Evolutionary conservation across 1,140 invertebrate genomes (phyloP), one percentile per base, ranked within the genome.

Genomic region (Brachionus rubens): DNA sequence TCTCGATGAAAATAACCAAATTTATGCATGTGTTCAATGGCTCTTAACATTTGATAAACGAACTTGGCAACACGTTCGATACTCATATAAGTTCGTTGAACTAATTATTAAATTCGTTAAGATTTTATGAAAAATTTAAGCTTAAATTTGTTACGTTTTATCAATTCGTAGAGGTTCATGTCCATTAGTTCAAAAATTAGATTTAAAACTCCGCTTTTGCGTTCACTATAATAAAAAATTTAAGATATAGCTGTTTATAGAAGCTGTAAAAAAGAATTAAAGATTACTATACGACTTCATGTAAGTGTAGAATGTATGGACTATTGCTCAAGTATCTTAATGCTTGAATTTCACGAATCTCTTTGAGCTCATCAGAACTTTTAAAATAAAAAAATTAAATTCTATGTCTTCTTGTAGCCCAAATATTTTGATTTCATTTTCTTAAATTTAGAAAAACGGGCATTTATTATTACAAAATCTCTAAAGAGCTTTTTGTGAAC

Each of bases 121-220:
- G n/a, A n/a, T n/a, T 77, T 33, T 12, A 54, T 36, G n/a, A 43
- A 21, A 30, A 43, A n/a, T 36, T 36, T 43, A 56, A 56, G 7
- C 41, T 36, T 43, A 7, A 50, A 12, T 19, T n/a, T n/a, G n/a
- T 1, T 65, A 65, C 82, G 82, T 82, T 86, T 86, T 75, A 90
- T 87, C 40, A 89, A 80, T 79, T 90, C 89, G 80, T 89, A 89
- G 67, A 90, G 84, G 79, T 89, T 90, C 87, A 89, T 88, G 78
- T 90, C 89, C 89, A 90, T 89, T 26, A 90, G 79, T 80, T 90
- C 88, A 80, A 89, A 89, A 19, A 90, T 85, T 28, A 90, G 82
- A 5, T 86, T 87, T 43, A 89, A 83, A 77, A 85, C 86, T 43
- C 88, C 88, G 24, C 84, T 83, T 78, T 82, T 83, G 65, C 79